Base-by-base conservation (phyloP, 2,113 vertebrate genomes). In the Australoheros scitulus region DNA sequence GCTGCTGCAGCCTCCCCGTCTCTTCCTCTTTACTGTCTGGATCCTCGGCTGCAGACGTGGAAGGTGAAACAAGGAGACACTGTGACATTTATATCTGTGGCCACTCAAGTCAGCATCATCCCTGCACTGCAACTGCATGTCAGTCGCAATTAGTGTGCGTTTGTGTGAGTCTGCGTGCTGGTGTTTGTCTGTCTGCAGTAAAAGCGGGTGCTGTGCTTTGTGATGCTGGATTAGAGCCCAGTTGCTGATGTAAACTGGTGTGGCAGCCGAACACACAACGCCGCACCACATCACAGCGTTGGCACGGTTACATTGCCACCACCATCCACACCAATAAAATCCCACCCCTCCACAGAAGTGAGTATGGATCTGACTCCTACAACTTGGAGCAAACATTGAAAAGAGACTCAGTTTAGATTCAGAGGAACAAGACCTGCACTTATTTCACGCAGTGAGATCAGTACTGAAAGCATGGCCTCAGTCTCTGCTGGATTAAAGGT, bases 191-290 rank as follows among this genome's bases (percentile, higher is more conserved):
- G 14, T 72, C 32, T 75, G 61, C 32, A 14, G 38, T 20, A 36
- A 61, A 11, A 6, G 6, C n/a, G 14, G 77, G 11, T n/a, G 43
- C 77, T 29, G 68, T 38, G 24, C 36, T 61, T 24, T 58, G 38
- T 32, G 14, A n/a, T 36, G 22, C 76, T 88, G 86, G 81, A 87
- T 76, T 6, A 14, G 77, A 61, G 82, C 79, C 82, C 77, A 11
- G 64, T 24, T 5, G 0, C 20, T 85, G 84, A 91, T 24, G 29
- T 82, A 11, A 84, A 57, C 58, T 0, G 7, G 13, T 3, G 1
- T 3, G 84, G 81, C 87, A 87, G 82, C 72, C 10, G 8, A 84
- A 83, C 77, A 29, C 89, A 88, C 75, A 18, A 34, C 29, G 76
- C 76, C 64, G 24, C 58, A 61, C 59, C 79, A 64, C 81, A 88